Conservation (phyloP, 2,888 invertebrate species). For the Drosophila mimica region DNA sequence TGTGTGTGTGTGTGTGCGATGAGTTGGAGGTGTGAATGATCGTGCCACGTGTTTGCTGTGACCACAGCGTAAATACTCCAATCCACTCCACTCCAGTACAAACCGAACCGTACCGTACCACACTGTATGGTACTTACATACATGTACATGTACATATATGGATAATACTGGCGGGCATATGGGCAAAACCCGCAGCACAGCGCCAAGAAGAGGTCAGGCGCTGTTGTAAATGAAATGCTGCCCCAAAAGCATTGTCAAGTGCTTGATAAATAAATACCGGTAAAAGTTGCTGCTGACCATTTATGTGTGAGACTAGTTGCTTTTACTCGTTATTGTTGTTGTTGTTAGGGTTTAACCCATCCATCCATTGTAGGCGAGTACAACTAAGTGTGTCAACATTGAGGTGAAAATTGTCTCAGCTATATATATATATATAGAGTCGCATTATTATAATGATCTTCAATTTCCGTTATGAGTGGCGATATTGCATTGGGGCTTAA, state of each 20-base stretch:
- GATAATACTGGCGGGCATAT: slow-evolving; percentile 13
- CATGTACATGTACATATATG: no score
- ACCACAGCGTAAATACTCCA: slow-evolving; percentile 20
- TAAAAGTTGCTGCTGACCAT: slow-evolving; percentile 58
- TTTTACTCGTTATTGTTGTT: background rate
- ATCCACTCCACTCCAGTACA: background rate
- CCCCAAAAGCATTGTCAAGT: slow-evolving; percentile 45
- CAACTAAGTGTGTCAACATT: slow-evolving; percentile 41
- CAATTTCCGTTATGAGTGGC: slow-evolving; percentile 47
- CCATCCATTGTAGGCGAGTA: slow-evolving; percentile 25
- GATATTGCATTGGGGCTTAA: slow-evolving; percentile 29
- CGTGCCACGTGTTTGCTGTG: slow-evolving; percentile 62
- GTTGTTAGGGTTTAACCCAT: slow-evolving; percentile 49
- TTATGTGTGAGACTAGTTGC: slow-evolving; percentile 28
- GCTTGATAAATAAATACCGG: slow-evolving; percentile 51
- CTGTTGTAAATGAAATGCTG: slow-evolving; percentile 35
- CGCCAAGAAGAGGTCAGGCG: slow-evolving; percentile 50
- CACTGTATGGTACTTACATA: background rate
- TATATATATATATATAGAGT: background rate
- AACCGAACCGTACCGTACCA: background rate
- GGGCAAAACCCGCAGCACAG: slow-evolving; percentile 46
- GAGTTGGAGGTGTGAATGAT: slow-evolving; percentile 31
- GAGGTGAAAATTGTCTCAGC: slow-evolving; percentile 40
- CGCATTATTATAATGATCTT: slow-evolving; percentile 27
- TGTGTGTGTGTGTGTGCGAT: slow-evolving; percentile 3